These are phyloP conservation scores for Sinohyriopsis cumingii DNA, from an alignment of 2,888 invertebrate species.

Conservation along the genomic window DNA sequence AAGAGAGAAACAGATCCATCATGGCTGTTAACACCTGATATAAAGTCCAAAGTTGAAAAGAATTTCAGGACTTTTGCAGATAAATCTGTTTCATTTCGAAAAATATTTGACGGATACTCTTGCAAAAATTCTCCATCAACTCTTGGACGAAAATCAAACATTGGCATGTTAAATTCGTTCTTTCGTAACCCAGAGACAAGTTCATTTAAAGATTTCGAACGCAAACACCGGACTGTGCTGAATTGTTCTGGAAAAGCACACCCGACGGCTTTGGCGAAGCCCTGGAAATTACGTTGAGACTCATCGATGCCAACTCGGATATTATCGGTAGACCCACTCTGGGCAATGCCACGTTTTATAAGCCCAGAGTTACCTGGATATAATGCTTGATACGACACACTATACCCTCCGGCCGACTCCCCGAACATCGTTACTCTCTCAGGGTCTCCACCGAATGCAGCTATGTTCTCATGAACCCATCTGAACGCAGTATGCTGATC, in stretches of 20 bases:
- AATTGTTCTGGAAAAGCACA: conserved; percentile 4
- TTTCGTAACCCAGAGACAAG: conserved; percentile 11
- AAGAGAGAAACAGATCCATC: conserved; percentile 7
- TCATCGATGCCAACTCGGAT: conserved; percentile 39
- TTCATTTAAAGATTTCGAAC: background rate
- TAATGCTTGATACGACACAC: conserved; percentile 46
- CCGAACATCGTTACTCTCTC: conserved; percentile 56
- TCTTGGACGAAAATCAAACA: conserved; percentile 88
- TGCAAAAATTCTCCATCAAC: conserved; percentile 91
- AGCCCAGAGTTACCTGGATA: conserved; percentile 43
- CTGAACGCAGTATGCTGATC: conserved; percentile 94
- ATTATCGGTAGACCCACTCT: conserved; percentile 42
- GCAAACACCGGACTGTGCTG: conserved; percentile 9
- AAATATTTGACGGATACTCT: conserved; percentile 87
- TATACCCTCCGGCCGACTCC: conserved; percentile 53
- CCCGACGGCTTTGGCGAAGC: conserved; percentile 5
- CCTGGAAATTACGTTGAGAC: conserved; percentile 7
- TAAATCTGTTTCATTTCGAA: conserved; percentile 87
- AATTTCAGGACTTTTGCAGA: conserved; percentile 92
- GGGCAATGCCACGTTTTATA: conserved; percentile 52
- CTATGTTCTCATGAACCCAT: conserved; percentile 94
- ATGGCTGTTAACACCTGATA: conserved; percentile 91
- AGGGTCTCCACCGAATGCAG: conserved; percentile 53
- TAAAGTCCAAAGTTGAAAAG: conserved; percentile 86
- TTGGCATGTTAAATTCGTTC: conserved; percentile 4